A percentile compares a stretch with the other conserved stretches of the same genome.
These are phyloP conservation scores for Trichomalopsis sarcophagae DNA, from an alignment of 1,140 invertebrate species.

Conservation along the genomic window DNA sequence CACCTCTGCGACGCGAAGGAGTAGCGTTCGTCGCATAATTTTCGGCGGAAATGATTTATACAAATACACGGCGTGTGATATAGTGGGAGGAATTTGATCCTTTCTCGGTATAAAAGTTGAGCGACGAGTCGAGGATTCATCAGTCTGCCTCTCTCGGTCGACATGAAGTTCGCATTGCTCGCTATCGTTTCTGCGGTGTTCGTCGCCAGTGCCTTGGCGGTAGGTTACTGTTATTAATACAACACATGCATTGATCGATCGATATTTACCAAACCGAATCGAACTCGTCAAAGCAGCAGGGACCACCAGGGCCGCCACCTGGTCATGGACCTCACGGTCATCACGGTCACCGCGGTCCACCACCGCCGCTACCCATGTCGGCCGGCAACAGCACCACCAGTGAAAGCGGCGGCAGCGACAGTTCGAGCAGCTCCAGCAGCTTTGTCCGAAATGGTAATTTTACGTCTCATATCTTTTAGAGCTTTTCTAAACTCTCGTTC, in stretches of 20 bases:
- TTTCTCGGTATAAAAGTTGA: constrained; percentile 1
- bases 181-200: background rate
- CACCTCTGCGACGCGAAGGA: background rate
- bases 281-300: background rate
- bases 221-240: background rate
- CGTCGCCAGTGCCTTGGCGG: background rate
- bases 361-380: background rate
- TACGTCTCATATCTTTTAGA: too few relatives aligned
- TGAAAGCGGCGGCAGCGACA: too few relatives aligned
- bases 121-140: background rate
- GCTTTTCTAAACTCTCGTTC: too few relatives aligned
- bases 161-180: background rate
- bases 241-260: too few relatives aligned
- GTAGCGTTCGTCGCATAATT: background rate
- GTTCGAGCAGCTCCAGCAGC: too few relatives aligned
- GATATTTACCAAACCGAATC: too few relatives aligned
- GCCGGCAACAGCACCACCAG: background rate
- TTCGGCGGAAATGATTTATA: background rate
- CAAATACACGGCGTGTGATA: background rate
- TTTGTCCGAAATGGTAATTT: too few relatives aligned
- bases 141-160: background rate
- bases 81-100: background rate
- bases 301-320: too few relatives aligned
- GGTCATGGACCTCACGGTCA: constrained; percentile 17
- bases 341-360: constrained; percentile 13